A percentile compares a stretch with the other conserved stretches of the same genome.
phyloP scores from a whole-genome alignment of 2,888 invertebrate genomes.

The Subacronicta megacephala region DNA sequence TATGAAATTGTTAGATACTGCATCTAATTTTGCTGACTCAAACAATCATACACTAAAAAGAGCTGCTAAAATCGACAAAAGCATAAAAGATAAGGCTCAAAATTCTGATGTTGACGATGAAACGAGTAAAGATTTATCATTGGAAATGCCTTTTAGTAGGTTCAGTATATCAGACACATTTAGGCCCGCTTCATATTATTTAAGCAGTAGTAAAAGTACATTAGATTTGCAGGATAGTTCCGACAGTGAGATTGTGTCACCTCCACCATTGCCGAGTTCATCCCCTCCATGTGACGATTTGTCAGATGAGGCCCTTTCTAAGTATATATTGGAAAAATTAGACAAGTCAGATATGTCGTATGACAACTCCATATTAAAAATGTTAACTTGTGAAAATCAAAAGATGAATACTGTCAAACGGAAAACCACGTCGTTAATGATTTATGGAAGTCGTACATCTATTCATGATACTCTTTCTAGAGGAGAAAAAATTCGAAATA shows the following conservation, averaged over 20 bases:
- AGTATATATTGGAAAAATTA: conserved; percentile 87
- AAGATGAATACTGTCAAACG: conserved; percentile 82
- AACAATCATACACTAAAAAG: conserved; percentile 83
- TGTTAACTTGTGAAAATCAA: conserved; percentile 84
- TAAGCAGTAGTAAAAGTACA: conserved; percentile 91
- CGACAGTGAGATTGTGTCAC: conserved; percentile 94
- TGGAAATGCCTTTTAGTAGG: conserved; percentile 91
- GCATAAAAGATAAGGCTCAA: conserved; percentile 89
- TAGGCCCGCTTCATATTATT: conserved; percentile 96
- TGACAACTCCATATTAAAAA: conserved; percentile 86
- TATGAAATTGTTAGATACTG: conserved; percentile 68
- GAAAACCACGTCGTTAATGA: conserved; percentile 87
- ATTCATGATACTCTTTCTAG: conserved; percentile 87
- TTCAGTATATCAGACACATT: conserved; percentile 97
- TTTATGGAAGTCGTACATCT: conserved; percentile 85
- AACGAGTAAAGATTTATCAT: conserved; percentile 93
- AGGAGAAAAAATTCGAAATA: conserved; percentile 85
- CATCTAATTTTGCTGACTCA: conserved; percentile 85
- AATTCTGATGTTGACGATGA: conserved; percentile 96
- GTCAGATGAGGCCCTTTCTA: conserved; percentile 89
- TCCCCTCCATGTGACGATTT: conserved; percentile 93
- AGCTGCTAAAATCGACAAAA: conserved; percentile 76
- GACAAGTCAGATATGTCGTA: conserved; percentile 84
- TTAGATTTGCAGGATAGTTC: conserved; percentile 94
- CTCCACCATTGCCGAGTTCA: conserved; percentile 94